phyloP scores from a whole-genome alignment of 2,797 vertebrate genomes.

The Acanthopagrus latus region DNA sequence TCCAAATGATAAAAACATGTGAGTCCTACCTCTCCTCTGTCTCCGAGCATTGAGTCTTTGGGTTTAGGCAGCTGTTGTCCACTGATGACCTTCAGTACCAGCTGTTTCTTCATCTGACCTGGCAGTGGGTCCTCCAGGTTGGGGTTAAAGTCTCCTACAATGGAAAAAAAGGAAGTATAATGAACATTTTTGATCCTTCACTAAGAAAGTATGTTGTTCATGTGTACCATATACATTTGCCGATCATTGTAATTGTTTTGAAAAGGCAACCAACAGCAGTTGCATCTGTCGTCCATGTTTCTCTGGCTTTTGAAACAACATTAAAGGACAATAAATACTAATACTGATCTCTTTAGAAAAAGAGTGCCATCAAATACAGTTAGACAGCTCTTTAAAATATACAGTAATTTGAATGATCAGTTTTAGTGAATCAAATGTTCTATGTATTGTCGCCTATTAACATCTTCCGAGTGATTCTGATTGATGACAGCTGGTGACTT shows the following conservation, averaged over 20 bases:
- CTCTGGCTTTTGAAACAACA: not conserved
- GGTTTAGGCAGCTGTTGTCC: conserved; percentile 99
- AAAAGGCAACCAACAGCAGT: not conserved
- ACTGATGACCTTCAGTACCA: conserved; percentile 95
- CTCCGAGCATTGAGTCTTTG: conserved; percentile 96
- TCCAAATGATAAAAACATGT: not conserved
- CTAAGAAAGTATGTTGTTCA: not conserved
- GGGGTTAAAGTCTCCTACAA: conserved; percentile 92
- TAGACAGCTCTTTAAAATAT: not conserved
- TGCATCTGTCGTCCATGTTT: not conserved
- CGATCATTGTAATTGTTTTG: not conserved
- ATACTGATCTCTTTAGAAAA: not conserved
- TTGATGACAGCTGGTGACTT: too few relatives aligned
- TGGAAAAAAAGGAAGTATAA: not conserved
- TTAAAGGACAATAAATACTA: not conserved
- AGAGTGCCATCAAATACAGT: too few relatives aligned
- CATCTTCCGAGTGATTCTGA: too few relatives aligned
- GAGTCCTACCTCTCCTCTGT: conserved; percentile 92
- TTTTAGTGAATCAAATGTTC: too few relatives aligned
- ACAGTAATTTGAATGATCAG: too few relatives aligned
- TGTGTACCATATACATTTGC: not conserved
- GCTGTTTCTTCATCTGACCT: conserved; percentile 93
- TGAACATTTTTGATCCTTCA: not conserved
- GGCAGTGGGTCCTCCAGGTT: conserved; percentile 92
- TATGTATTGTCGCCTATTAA: too few relatives aligned